Percentiles rank a stretch among this genome's conserved stretches.
Conservation (phyloP, 2,113 vertebrate genomes). For the Vimba vimba region DNA sequence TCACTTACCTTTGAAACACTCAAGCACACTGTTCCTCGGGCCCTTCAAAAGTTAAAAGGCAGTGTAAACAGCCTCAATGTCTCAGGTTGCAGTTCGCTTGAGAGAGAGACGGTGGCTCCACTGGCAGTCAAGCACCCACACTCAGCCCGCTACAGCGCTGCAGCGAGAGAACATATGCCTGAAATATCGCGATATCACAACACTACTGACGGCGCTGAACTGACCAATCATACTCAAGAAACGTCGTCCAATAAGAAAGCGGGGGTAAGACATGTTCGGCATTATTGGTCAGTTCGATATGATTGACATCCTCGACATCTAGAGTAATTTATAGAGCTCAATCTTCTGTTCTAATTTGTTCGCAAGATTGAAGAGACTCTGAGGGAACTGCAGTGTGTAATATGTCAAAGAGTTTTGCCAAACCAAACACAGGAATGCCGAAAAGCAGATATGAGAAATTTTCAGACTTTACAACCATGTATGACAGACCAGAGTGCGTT, state of each 20-base stretch:
- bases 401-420: not conserved
- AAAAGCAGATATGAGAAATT: not conserved
- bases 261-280: not conserved
- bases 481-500: not conserved
- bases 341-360: not conserved
- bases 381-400: not conserved
- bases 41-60: not conserved
- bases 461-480: not conserved
- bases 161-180: slow-evolving; percentile 34
- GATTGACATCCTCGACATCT: not conserved
- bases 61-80: not conserved
- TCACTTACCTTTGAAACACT: slow-evolving; percentile 16
- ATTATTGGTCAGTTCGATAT: slow-evolving; percentile 16
- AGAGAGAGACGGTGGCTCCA: slow-evolving; percentile 21
- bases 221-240: slow-evolving; percentile 2
- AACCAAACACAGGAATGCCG: not conserved
- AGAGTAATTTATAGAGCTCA: not conserved
- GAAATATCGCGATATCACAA: slow-evolving; percentile 67
- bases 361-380: not conserved
- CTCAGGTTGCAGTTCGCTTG: not conserved
- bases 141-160: slow-evolving; percentile 22
- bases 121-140: slow-evolving; percentile 27
- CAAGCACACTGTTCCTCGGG: not conserved
- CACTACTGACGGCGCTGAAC: slow-evolving; percentile 38
- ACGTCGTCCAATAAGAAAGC: slow-evolving; percentile 37